A percentile compares a stretch with the other conserved stretches of the same genome.
phyloP scores from a whole-genome alignment of 2,888 invertebrate genomes.

The Sarcophaga variegata region DNA sequence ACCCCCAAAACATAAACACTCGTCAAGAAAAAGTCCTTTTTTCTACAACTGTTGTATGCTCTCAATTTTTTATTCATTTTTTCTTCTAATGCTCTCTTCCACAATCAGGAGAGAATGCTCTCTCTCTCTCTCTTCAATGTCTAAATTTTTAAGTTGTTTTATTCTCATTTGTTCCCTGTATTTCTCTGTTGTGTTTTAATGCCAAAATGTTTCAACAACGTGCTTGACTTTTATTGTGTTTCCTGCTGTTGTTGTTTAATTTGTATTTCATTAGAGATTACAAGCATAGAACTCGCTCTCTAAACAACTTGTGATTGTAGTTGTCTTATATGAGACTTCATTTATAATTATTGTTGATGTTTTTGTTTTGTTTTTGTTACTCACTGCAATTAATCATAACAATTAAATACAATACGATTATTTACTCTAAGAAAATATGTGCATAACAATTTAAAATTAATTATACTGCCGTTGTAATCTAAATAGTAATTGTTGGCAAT shows the following conservation, averaged over 20 bases:
- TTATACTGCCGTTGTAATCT: too few relatives aligned
- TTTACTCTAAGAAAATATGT: too few relatives aligned
- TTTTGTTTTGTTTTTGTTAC: too few relatives aligned
- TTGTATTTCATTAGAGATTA: background rate
- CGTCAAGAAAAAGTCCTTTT: conserved; percentile 45
- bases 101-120: background rate
- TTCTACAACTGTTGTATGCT: conserved; percentile 4
- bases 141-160: conserved; percentile 18
- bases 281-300: too few relatives aligned
- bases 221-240: conserved; percentile 28
- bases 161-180: conserved; percentile 10
- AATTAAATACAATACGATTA: too few relatives aligned
- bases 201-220: conserved; percentile 58
- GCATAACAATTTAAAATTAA: too few relatives aligned
- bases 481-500: too few relatives aligned
- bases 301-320: too few relatives aligned
- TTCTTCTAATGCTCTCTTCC: conserved; percentile 13
- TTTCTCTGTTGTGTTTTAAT: conserved; percentile 67
- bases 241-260: background rate
- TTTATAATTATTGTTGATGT: too few relatives aligned
- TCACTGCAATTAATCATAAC: too few relatives aligned
- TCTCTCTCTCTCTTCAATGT: conserved; percentile 15
- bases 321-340: too few relatives aligned
- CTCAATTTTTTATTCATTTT: background rate
- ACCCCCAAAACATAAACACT: conserved; percentile 14